These are phyloP conservation scores for Labroides dimidiatus DNA, from an alignment of 2,797 vertebrate genomes.

Conservation along the genomic window DNA sequence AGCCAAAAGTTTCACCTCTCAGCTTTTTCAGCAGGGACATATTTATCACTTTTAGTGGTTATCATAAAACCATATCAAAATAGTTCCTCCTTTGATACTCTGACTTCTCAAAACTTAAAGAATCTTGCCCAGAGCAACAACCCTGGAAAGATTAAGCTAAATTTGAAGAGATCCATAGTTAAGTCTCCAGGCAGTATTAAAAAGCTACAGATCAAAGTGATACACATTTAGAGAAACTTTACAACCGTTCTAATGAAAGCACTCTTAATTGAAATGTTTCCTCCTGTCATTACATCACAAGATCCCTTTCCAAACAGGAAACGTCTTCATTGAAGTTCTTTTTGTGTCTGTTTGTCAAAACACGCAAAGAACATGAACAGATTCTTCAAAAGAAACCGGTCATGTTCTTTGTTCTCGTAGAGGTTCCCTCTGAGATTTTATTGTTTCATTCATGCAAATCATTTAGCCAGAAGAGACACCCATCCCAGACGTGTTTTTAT, in stretches of 20 bases:
- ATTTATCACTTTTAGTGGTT: not conserved
- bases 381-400: too few relatives aligned
- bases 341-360: slow-evolving; percentile 2
- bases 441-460: slow-evolving; percentile 29
- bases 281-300: not conserved
- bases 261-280: slow-evolving; percentile 13
- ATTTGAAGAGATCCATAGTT: not conserved
- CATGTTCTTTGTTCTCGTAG: slow-evolving; percentile 32
- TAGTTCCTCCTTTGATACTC: not conserved
- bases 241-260: slow-evolving; percentile 24
- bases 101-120: not conserved
- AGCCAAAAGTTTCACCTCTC: not conserved
- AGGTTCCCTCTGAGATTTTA: slow-evolving; percentile 20
- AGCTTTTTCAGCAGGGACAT: not conserved
- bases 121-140: not conserved
- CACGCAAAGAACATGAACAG: too few relatives aligned
- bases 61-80: not conserved
- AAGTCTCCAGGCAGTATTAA: slow-evolving; percentile 21
- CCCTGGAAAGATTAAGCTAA: not conserved
- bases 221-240: slow-evolving; percentile 19
- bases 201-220: slow-evolving; percentile 9
- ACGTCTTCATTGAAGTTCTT: slow-evolving; percentile 3
- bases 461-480: slow-evolving; percentile 16
- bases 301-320: not conserved
- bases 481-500: slow-evolving; percentile 31